phyloP scores from a whole-genome alignment of 2,797 vertebrate species.

The Chelon auratus region DNA sequence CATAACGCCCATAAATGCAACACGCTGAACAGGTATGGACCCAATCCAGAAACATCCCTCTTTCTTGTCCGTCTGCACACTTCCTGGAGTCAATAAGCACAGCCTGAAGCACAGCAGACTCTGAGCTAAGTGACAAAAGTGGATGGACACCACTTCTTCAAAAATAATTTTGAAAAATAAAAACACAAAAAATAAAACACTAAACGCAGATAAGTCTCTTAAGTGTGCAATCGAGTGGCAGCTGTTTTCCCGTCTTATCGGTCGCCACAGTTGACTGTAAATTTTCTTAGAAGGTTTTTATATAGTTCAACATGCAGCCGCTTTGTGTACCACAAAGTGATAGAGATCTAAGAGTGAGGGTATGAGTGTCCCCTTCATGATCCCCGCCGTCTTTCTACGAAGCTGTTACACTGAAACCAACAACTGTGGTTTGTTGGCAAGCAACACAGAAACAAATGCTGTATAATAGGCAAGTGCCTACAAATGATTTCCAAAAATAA shows the following conservation, averaged over 20 bases:
- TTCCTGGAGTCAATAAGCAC: constrained; percentile 13
- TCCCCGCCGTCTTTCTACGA: background rate
- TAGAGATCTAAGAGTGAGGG: background rate
- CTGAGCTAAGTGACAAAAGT: background rate
- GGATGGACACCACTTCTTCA: background rate
- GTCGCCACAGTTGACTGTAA: background rate
- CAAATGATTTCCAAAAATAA: constrained; percentile 17
- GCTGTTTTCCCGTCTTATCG: background rate
- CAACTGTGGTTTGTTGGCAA: constrained; percentile 14
- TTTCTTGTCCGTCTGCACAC: background rate
- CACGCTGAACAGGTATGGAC: constrained; percentile 9
- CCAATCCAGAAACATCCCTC: constrained; percentile 2
- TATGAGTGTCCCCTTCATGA: background rate
- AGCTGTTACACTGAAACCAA: background rate
- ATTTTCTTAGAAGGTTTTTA: background rate
- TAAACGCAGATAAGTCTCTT: background rate
- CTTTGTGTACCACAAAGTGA: background rate
- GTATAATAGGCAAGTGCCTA: background rate
- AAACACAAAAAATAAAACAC: background rate
- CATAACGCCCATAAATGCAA: background rate
- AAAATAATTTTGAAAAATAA: background rate
- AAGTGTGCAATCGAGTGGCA: background rate
- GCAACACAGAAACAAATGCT: constrained; percentile 10
- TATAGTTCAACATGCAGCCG: background rate
- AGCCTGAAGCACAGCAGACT: constrained; percentile 13